phyloP scores from a whole-genome alignment of 30 jellyfish, hydroid and myxozoan species.

The Chrysaora quinquecirrha region DNA sequence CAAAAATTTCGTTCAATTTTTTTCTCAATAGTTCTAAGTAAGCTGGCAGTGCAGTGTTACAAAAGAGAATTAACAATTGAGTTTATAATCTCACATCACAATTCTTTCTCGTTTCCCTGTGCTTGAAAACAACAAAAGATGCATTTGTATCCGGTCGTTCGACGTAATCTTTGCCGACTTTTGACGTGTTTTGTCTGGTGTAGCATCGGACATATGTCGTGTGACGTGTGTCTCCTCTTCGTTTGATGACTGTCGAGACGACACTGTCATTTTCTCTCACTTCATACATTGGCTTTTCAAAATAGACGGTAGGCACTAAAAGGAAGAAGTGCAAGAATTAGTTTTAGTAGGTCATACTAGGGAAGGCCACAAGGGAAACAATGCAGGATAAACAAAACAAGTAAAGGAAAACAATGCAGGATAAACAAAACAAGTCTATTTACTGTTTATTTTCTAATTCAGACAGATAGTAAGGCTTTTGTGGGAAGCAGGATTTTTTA shows the following conservation, averaged over 20 bases:
- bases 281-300: conserved; percentile 52
- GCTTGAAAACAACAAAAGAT: conserved; percentile 76
- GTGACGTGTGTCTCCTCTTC: conserved; percentile 85
- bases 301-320: conserved; percentile 81
- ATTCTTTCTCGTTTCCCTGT: conserved; percentile 66
- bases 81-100: conserved; percentile 74
- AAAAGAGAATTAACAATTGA: background rate
- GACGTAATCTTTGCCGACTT: conserved; percentile 75
- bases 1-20: no score
- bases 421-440: no score
- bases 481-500: no score
- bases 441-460: no score
- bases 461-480: no score
- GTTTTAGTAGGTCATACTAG: no score
- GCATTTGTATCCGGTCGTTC: conserved; percentile 83
- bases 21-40: no score
- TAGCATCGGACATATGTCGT: conserved; percentile 84
- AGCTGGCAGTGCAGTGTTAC: no score
- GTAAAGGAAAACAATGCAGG: no score
- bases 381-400: no score
- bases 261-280: conserved; percentile 74
- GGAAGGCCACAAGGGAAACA: no score
- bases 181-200: conserved; percentile 89
- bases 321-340: background rate
- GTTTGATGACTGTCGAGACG: conserved; percentile 61